These are phyloP conservation scores for Conomelus anceps DNA, from an alignment of 2,888 invertebrate genomes.

Conservation along the genomic window DNA sequence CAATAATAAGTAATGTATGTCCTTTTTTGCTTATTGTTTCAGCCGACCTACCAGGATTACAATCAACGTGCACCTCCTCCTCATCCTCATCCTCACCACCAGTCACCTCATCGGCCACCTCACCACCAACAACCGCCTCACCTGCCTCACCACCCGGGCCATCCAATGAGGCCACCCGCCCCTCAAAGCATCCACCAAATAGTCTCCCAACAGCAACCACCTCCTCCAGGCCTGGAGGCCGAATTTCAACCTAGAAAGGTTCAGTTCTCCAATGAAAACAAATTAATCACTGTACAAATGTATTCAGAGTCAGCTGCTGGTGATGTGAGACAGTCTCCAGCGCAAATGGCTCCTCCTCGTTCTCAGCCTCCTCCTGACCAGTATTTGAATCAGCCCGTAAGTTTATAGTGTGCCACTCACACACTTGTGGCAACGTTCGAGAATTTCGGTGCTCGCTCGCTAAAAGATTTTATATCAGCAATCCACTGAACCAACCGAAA, in stretches of 20 bases:
- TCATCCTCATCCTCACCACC: neutral
- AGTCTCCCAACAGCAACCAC: neutral
- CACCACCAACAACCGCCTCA: neutral
- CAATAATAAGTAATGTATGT: neutral
- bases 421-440: too few relatives aligned
- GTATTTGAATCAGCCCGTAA: neutral
- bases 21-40: neutral
- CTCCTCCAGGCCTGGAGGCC: neutral
- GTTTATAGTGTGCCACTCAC: neutral
- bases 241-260: neutral
- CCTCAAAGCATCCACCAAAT: neutral
- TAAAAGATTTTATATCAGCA: neutral
- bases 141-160: neutral
- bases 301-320: neutral
- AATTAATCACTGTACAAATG: conserved; percentile 3
- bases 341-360: too few relatives aligned
- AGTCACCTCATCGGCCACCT: neutral
- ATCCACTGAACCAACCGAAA: too few relatives aligned
- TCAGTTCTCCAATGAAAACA: neutral
- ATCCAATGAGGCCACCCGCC: neutral
- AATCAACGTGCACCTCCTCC: neutral
- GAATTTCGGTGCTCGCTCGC: too few relatives aligned
- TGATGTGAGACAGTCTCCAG: neutral
- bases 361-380: neutral
- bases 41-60: neutral